Evolutionary conservation across 1,140 invertebrate genomes (phyloP).

Genomic region (Zaprionus davidi): DNA sequence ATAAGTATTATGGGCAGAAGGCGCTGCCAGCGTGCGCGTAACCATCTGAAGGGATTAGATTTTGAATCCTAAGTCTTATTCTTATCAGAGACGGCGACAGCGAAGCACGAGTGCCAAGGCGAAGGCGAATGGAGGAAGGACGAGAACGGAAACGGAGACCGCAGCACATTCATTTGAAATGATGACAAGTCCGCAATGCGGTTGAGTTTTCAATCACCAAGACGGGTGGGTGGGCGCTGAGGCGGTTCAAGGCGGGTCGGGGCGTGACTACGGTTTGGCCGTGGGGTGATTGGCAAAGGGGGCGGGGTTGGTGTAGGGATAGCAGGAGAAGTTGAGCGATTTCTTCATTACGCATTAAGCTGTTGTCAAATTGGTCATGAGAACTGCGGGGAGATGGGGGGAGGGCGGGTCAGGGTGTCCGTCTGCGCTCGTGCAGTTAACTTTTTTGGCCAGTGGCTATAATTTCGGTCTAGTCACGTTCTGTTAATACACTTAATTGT

Average conservation of each 20-base stretch:
- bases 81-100: constrained; percentile 49
- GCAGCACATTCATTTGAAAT: constrained; percentile 76
- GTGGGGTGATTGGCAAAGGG: background rate
- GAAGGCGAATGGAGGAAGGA: background rate
- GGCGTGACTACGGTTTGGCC: background rate
- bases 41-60: constrained; percentile 66
- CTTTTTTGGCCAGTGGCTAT: constrained; percentile 55
- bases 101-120: background rate
- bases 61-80: constrained; percentile 52
- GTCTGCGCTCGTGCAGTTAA: constrained; percentile 15
- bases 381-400: background rate
- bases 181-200: constrained; percentile 78
- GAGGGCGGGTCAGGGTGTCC: background rate
- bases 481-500: constrained; percentile 78
- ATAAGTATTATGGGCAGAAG: constrained; percentile 49
- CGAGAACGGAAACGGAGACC: constrained; percentile 29
- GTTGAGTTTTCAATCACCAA: constrained; percentile 80
- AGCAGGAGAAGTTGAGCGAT: constrained; percentile 64
- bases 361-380: constrained; percentile 64
- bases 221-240: constrained; percentile 32
- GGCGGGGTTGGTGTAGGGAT: background rate
- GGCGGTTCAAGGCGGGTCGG: no score
- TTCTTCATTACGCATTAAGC: constrained; percentile 80
- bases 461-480: constrained; percentile 78
- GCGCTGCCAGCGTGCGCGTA: background rate